Base-by-base conservation (phyloP, 2,888 invertebrate genomes). In the Sinodicranocentrus sp. region DNA sequence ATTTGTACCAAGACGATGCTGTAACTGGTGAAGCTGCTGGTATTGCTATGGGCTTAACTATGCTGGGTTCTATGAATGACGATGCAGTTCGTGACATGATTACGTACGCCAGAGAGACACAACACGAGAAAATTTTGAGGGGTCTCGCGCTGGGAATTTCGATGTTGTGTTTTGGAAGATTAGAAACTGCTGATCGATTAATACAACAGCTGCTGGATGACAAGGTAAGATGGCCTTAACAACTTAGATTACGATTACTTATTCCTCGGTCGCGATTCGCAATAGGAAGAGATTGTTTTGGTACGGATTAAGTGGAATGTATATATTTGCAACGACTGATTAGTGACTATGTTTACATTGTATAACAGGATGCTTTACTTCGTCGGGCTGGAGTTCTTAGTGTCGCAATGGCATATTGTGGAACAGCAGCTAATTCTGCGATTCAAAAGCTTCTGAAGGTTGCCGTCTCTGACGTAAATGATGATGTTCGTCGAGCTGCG, bases 21-120 rank as follows among this genome's bases (percentile, higher is more conserved):
- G 97, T 99, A 0, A 98, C 98, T 25, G 99, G 99, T 28, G 99
- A 99, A 92, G 98, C 99, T 5, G 99, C 99, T 28, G 99, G 98
- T 84, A 96, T 99, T 88, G 98, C 98, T 0, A 99, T 99, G 98
- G 99, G 99, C 63, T 95, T 99, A 94, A 98, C 99, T 0, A 99
- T 99, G 99, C 92, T 99, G 89, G 99, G 99, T 1, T 98, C 98
- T 0, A 96, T 98, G 90, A 94, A 96, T 89, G 94, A 95, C 0
- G 94, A 94, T 84, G 96, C 97, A 1, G 96, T 98, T 87, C 95
- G 96, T 91, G 97, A 98, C 90, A 98, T 98, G 97, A 96, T 97
- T 61, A 95, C 94, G 87, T 97, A 97, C 91, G 97, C 97, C 17
- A 96, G 96, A 91, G 98, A 98, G 90, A 98, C 98, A 57, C 97